Percentiles rank a stretch among this genome's conserved stretches.
These are phyloP conservation scores for Pipa parva DNA, from an alignment of 2,113 vertebrate genomes.

Conservation along the genomic window DNA sequence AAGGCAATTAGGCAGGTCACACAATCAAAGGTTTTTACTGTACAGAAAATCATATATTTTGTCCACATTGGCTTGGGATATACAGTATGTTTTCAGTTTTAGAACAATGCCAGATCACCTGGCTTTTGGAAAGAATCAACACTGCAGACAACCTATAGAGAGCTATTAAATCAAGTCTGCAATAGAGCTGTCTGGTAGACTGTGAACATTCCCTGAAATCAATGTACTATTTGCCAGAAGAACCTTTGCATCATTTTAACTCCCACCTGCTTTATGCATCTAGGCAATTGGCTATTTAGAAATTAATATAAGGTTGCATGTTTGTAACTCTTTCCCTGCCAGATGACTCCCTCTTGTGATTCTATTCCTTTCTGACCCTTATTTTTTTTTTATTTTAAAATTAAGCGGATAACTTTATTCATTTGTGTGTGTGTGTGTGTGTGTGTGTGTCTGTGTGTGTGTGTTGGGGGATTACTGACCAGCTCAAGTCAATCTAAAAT, in stretches of 20 bases:
- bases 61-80: conserved; percentile 23
- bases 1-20: conserved; percentile 10
- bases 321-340: conserved; percentile 39
- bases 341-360: too few species aligned
- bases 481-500: too few species aligned
- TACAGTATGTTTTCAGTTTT: conserved; percentile 45
- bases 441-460: too few species aligned
- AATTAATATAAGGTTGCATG: conserved; percentile 51
- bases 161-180: conserved; percentile 61
- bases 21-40: conserved; percentile 16
- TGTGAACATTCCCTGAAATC: conserved; percentile 60
- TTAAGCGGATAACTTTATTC: too few species aligned
- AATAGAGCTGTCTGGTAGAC: conserved; percentile 58
- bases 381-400: too few species aligned
- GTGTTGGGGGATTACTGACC: too few species aligned
- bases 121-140: conserved; percentile 57
- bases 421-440: too few species aligned
- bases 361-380: too few species aligned
- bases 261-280: conserved; percentile 59
- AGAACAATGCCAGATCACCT: conserved; percentile 53
- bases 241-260: conserved; percentile 55
- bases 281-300: conserved; percentile 57
- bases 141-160: conserved; percentile 58
- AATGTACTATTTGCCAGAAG: conserved; percentile 56
- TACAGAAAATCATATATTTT: conserved; percentile 14